Evolutionary conservation across 2,113 vertebrate genomes (phyloP).

Genomic region (Ceyx cyanopectus): DNA sequence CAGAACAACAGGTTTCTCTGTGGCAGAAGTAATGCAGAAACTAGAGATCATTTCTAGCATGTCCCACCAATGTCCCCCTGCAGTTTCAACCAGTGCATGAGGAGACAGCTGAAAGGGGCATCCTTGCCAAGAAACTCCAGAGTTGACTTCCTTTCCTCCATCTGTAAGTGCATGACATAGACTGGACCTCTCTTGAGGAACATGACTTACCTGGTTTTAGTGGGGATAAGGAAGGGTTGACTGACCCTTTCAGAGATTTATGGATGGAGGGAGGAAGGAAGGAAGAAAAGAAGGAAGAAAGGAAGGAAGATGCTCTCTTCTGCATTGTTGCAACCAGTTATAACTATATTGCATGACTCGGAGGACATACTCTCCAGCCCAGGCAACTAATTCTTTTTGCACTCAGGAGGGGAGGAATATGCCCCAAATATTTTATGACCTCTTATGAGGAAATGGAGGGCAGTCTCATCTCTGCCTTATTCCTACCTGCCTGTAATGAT

Average conservation of each 20-base stretch:
- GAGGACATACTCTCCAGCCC: neutral
- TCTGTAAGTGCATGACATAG: neutral
- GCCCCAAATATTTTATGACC: neutral
- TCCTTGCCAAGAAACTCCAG: neutral
- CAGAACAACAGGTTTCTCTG: neutral
- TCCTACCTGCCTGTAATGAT: neutral
- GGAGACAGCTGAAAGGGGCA: neutral
- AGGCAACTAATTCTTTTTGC: neutral
- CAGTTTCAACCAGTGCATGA: neutral
- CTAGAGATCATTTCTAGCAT: neutral
- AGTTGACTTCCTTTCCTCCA: neutral
- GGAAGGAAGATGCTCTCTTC: neutral
- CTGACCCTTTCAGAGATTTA: neutral
- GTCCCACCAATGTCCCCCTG: neutral
- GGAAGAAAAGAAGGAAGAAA: too few species aligned
- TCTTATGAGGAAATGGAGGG: neutral
- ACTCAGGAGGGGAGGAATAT: neutral
- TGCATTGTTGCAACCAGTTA: neutral
- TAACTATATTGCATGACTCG: neutral
- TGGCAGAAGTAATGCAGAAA: neutral
- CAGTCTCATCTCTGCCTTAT: neutral
- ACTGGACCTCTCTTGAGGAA: too few species aligned
- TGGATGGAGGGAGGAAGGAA: neutral
- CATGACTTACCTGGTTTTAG: neutral
- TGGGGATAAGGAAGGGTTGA: neutral